These are phyloP conservation scores for Tauraco erythrolophus DNA, from an alignment of 2,113 vertebrate species.

Conservation along the genomic window DNA sequence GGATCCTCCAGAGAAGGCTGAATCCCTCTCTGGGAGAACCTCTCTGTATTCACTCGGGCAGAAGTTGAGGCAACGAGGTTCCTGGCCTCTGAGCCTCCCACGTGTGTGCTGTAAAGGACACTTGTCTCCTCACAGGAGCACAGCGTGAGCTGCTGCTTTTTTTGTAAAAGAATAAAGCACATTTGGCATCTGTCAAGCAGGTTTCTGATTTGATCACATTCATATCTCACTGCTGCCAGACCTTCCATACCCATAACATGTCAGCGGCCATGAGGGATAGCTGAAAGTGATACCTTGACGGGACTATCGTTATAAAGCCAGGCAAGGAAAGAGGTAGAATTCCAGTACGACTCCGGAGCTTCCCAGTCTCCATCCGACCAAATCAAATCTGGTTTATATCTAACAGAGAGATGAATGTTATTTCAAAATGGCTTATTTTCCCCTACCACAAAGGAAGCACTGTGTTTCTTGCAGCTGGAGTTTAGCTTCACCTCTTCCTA, in stretches of 20 bases:
- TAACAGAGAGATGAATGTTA: slow-evolving; percentile 48
- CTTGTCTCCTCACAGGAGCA: neutral
- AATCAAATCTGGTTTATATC: slow-evolving; percentile 92
- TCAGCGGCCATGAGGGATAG: neutral
- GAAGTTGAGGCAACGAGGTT: neutral
- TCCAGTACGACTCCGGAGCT: slow-evolving; percentile 93
- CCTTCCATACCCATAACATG: neutral
- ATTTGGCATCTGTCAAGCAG: neutral
- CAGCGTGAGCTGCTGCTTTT: neutral
- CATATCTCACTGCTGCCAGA: neutral
- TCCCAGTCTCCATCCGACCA: slow-evolving; percentile 99
- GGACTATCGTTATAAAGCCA: slow-evolving; percentile 98
- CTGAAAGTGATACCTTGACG: slow-evolving; percentile 82
- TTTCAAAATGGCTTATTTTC: neutral
- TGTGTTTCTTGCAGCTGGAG: neutral
- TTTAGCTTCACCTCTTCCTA: neutral
- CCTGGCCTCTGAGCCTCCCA: neutral
- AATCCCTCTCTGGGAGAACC: neutral
- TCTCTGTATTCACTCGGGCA: neutral
- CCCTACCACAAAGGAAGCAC: neutral
- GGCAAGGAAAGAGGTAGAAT: slow-evolving; percentile 91
- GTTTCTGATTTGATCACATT: neutral
- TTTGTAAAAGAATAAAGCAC: neutral
- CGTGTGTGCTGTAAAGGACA: neutral
- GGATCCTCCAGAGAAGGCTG: neutral